Evolutionary conservation across 2,113 vertebrate genomes (phyloP).

Genomic region (Picathartes gymnocephalus): DNA sequence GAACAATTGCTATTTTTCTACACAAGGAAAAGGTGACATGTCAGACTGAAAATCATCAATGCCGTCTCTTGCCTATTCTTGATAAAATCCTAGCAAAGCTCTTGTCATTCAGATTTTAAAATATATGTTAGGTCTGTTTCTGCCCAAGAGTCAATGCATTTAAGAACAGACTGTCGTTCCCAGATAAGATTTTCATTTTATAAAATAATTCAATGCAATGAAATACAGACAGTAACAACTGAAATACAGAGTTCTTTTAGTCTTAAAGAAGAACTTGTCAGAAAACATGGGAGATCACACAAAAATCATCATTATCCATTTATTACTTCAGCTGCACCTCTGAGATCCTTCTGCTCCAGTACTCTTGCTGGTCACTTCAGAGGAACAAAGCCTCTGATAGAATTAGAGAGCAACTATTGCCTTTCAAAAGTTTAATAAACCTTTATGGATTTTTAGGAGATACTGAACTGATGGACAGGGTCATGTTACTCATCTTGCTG

Average conservation of each 20-base stretch:
- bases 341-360: not conserved
- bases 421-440: conserved; percentile 8
- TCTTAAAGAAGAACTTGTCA: not conserved
- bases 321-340: not conserved
- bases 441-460: conserved; percentile 1
- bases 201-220: not conserved
- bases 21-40: not conserved
- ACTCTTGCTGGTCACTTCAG: not conserved
- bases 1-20: not conserved
- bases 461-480: not conserved
- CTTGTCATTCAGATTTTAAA: not conserved
- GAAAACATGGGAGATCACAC: not conserved
- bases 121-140: not conserved
- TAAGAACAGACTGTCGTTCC: not conserved
- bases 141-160: not conserved
- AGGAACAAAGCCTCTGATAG: not conserved
- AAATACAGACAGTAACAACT: not conserved
- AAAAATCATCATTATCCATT: not conserved
- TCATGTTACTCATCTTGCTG: not conserved
- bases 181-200: not conserved
- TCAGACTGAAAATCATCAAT: not conserved
- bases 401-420: not conserved
- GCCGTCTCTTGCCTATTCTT: not conserved
- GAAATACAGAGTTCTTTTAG: not conserved
- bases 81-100: not conserved